Conservation (phyloP, 2,113 vertebrate genomes). For the Pardalotus punctatus region DNA sequence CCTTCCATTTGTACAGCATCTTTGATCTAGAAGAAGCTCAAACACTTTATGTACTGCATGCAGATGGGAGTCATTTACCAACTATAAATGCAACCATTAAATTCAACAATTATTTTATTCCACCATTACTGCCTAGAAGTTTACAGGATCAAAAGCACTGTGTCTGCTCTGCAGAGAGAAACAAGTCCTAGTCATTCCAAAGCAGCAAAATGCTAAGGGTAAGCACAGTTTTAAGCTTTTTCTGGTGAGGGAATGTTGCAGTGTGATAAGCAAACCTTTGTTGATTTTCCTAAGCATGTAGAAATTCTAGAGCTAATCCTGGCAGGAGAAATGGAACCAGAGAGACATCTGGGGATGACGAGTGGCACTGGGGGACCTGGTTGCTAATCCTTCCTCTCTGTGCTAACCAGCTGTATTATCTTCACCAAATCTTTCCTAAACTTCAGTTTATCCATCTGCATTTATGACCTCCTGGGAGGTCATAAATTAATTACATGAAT, state of each 20-base stretch:
- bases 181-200: neutral
- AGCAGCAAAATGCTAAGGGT: neutral
- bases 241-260: neutral
- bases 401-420: neutral
- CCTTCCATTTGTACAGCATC: neutral
- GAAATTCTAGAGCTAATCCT: slow-evolving; percentile 10
- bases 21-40: neutral
- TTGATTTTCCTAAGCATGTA: neutral
- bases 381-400: neutral
- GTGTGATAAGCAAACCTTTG: neutral
- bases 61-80: neutral
- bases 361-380: neutral
- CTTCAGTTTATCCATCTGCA: neutral
- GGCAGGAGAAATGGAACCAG: neutral
- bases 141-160: neutral
- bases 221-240: slow-evolving; percentile 20
- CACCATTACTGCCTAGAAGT: neutral
- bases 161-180: neutral
- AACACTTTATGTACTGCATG: neutral
- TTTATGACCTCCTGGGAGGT: neutral
- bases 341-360: neutral
- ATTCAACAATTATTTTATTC: neutral
- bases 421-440: neutral
- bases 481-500: neutral
- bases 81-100: neutral